Evolutionary conservation across 2,113 vertebrate genomes (phyloP).

Genomic region (Chloebia gouldiae): DNA sequence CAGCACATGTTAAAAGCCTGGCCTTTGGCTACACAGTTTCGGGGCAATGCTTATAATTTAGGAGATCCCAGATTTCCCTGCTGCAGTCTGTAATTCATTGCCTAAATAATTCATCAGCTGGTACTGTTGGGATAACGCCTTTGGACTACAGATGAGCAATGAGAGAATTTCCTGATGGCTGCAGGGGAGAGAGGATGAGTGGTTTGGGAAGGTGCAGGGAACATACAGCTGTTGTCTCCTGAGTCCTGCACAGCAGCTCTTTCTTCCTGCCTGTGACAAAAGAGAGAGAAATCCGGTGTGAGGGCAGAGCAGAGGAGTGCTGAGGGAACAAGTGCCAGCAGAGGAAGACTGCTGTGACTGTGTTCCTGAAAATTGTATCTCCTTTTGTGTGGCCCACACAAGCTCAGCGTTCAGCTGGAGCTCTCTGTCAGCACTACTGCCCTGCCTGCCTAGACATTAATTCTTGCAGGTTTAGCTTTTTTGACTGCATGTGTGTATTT

Average conservation of each 20-base stretch:
- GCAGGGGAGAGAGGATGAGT: not conserved
- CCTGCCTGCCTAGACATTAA: not conserved
- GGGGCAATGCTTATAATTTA: not conserved
- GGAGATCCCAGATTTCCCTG: not conserved
- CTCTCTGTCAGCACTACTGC: not conserved
- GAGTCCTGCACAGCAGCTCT: not conserved
- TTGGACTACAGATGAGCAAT: slow-evolving; percentile 11
- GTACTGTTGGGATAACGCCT: not conserved
- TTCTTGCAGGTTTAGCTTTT: not conserved
- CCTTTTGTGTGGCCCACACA: not conserved
- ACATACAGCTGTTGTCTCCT: not conserved
- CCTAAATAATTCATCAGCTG: slow-evolving; percentile 41
- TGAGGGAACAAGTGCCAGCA: not conserved
- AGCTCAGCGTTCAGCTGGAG: not conserved
- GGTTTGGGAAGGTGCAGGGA: not conserved
- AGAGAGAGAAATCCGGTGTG: not conserved
- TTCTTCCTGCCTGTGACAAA: not conserved
- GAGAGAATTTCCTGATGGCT: not conserved
- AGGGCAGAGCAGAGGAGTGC: not conserved
- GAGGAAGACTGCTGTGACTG: not conserved
- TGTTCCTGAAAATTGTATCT: not conserved
- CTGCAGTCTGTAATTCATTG: not conserved
- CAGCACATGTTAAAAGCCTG: not conserved
- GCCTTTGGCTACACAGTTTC: not conserved
- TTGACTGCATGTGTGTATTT: not conserved